phyloP scores from a whole-genome alignment of 2,797 vertebrate species.

The Ceryle rudis region DNA sequence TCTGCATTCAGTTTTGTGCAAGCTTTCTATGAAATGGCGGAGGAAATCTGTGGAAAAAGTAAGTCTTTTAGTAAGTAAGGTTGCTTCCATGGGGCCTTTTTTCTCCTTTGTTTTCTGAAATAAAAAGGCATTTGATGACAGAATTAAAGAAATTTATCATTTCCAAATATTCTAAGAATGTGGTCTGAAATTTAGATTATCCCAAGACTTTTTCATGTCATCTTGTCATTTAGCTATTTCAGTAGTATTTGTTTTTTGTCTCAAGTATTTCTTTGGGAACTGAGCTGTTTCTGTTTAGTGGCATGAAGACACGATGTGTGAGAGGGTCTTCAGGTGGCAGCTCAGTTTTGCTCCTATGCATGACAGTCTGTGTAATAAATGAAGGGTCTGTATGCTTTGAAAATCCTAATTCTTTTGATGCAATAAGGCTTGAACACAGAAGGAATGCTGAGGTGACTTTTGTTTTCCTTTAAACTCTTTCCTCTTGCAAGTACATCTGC shows the following conservation, averaged over 20 bases:
- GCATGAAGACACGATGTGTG: not conserved
- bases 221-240: not conserved
- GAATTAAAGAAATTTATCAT: not conserved
- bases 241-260: not conserved
- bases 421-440: not conserved
- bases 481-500: not conserved
- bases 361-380: not conserved
- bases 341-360: rapidly evolving
- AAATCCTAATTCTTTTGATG: not conserved
- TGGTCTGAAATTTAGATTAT: not conserved
- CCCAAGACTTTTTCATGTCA: not conserved
- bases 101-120: not conserved
- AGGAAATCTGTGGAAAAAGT: not conserved
- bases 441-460: not conserved
- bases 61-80: not conserved
- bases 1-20: not conserved
- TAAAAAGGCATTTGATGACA: not conserved
- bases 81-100: not conserved
- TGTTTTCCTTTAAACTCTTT: not conserved
- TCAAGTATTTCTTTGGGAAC: not conserved
- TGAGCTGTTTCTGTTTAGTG: not conserved
- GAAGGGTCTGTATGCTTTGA: not conserved
- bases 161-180: not conserved
- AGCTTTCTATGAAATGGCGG: not conserved
- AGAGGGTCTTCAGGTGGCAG: not conserved